These are phyloP conservation scores for Otis tarda DNA, from an alignment of 2,113 vertebrate species.

Conservation along the genomic window DNA sequence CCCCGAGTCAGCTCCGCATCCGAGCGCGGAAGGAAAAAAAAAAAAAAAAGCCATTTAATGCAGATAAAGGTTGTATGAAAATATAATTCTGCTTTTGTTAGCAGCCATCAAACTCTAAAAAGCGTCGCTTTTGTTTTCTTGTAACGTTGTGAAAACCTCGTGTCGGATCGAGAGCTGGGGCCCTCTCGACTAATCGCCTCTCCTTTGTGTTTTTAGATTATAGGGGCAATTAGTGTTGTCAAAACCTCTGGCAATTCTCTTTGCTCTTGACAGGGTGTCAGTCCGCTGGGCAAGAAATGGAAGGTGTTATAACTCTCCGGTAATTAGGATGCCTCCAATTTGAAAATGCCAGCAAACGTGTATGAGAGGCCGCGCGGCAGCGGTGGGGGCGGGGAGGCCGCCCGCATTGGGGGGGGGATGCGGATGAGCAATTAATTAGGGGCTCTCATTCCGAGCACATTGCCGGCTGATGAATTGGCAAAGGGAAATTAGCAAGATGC, in stretches of 20 bases:
- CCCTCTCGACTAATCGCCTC: conserved; percentile 76
- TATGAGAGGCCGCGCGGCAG: conserved; percentile 5
- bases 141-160: conserved; percentile 76
- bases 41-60: conserved; percentile 54
- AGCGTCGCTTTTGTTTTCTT: conserved; percentile 75
- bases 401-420: neutral
- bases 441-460: conserved; percentile 70
- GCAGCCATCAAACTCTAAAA: conserved; percentile 76
- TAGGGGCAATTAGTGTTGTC: conserved; percentile 79
- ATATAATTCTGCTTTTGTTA: conserved; percentile 77
- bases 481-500: conserved; percentile 49
- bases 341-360: conserved; percentile 71
- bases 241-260: conserved; percentile 78
- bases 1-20: conserved; percentile 14
- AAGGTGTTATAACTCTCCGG: conserved; percentile 77
- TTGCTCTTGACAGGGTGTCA: conserved; percentile 77
- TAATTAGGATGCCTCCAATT: conserved; percentile 76
- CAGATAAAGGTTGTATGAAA: conserved; percentile 77
- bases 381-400: conserved; percentile 35
- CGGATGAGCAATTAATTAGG: conserved; percentile 67
- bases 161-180: conserved; percentile 75
- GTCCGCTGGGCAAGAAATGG: conserved; percentile 74
- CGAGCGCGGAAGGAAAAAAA: neutral
- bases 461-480: conserved; percentile 62
- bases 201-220: conserved; percentile 79